Base-by-base conservation (phyloP, 1,140 invertebrate genomes). In the Scaptomyza montana region DNA sequence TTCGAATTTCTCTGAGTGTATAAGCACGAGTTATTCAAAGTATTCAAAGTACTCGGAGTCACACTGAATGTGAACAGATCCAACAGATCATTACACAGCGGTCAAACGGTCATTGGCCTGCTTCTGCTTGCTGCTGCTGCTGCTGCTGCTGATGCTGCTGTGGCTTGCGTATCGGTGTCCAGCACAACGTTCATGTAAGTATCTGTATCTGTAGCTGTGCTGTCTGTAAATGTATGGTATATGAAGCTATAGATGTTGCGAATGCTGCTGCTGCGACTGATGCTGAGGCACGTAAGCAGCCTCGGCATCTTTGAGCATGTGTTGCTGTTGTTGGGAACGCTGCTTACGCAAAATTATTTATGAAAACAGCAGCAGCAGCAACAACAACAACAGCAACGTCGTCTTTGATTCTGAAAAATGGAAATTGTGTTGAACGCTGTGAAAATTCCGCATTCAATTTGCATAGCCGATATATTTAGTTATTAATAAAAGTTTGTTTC, bases 91-190 rank as follows among this genome's bases (percentile, higher is more conserved):
- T 87, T 73, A 82, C 64, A 65, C 84, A 87, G 84, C 85, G 84
- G 84, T 89, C 84, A 89, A 89, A 89, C 85, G 84, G 84, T 89
- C 84, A 89, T 89, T 89, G 84, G 84, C 84, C 84, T 89, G 85
- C 66, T 89, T 75, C 67, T 75, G 73, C 60, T 21, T 43, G 36
- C 36, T 39, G 36, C 36, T 39, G 5, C 30, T 6, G 30, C 84
- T 87, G 84, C 66, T 89, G 71, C 66, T 71, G 72, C 53, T 87
- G 84, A 63, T 89, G 71, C 66, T 71, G 72, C 53, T 65, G 5
- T 43, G 30, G 41, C 61, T 76, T 76, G 65, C 56, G 77, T 64
- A 71, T 74, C 64, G 41, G 46, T 59, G 46, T 21, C 54, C 53
- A 54, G 47, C 39, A 30, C 53, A 54, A 41, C 39, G 30, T 43